Evolutionary conservation across 2,113 vertebrate genomes (phyloP), one percentile per base, ranked within the genome.

Genomic region (Peromyscus maniculatus): DNA sequence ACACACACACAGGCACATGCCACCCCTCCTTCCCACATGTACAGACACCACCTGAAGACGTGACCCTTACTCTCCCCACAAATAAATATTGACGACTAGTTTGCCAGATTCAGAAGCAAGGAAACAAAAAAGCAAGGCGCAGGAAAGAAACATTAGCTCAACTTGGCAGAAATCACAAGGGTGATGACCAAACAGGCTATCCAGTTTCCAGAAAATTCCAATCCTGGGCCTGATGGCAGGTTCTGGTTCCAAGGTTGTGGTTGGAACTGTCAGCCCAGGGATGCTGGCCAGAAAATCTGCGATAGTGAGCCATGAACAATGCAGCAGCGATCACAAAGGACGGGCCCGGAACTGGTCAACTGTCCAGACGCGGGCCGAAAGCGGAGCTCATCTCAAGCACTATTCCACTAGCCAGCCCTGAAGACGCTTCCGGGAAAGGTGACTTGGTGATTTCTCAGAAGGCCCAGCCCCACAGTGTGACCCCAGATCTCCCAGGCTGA

Each of bases 371-470:
- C 55, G n/a, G 78, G 16, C 15, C 10, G 13, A 72, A 26, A 88
- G 66, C 72, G 0, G 0, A 87, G 88, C 46, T 24, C 1, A 64
- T 69, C 43, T 31, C 66, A 95, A 79, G 55, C 36, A 2, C 26
- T 21, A 43, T 43, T 4, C 62, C 59, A 89, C 91, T 39, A 66
- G 87, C 93, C 95, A 88, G 93, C 66, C 31, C 66, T 71, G 11
- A 87, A 88, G 59, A 96, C 72, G 87, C 97, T 91, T 33, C 77
- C 57, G 97, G 98, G 97, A 97, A 97, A 95, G 0, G 96, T 97
- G 97, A 84, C 94, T 93, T 97, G 97, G 96, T 78, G 84, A 97
- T 96, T 98, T 98, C 87, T n/a, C 82, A 97, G 97, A 98, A 98
- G 98, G 95, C 97, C 94, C 74, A 94, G 98, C 97, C 98, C 98